Base-by-base conservation (phyloP, 1,140 invertebrate species). In the Sycophaga agraensis region DNA sequence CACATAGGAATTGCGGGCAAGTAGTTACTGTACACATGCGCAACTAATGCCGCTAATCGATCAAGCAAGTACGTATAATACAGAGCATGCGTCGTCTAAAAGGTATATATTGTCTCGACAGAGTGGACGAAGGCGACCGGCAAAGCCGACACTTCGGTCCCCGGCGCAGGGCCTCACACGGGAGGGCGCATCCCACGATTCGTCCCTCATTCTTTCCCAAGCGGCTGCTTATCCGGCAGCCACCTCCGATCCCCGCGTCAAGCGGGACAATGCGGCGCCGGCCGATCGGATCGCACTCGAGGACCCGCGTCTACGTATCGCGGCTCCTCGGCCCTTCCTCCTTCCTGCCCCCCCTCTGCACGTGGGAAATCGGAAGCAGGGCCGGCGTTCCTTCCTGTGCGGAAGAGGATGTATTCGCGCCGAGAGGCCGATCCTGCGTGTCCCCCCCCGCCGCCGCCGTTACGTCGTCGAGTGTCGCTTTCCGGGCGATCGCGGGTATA, bases 321-420 rank as follows among this genome's bases (percentile, higher is more conserved):
- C n/a, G 19, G 54, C 26, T 31, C 7, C 37, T 43, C 42, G 51
- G 2, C 14, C n/a, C n/a, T n/a, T n/a, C n/a, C n/a, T n/a, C n/a
- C n/a, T n/a, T n/a, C n/a, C n/a, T n/a, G n/a, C n/a, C 6, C 49
- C 12, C 9, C 48, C 16, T 42, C 57, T 17, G 21, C 12, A 50
- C 61, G 55, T 57, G 55, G 61, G 54, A 57, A 58, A 53, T 63
- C 49, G 61, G 61, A 63, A 53, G 55, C 31, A n/a, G n/a, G n/a
- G 12, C 4, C 4, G 19, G 19, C 6, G 60, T 55, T 61, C 59
- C 39, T 40, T 26, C n/a, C n/a, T 2, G 22, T n/a, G 9, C 7
- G 49, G 16, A 26, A 39, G 46, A 31, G 39, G 21, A 40, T 16
- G 12, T 22, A 7, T 14, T 37, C 50, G 50, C 11, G 50, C 19